Conservation (phyloP, 2,797 vertebrate species). For the Lepilemur septentrionalis region DNA sequence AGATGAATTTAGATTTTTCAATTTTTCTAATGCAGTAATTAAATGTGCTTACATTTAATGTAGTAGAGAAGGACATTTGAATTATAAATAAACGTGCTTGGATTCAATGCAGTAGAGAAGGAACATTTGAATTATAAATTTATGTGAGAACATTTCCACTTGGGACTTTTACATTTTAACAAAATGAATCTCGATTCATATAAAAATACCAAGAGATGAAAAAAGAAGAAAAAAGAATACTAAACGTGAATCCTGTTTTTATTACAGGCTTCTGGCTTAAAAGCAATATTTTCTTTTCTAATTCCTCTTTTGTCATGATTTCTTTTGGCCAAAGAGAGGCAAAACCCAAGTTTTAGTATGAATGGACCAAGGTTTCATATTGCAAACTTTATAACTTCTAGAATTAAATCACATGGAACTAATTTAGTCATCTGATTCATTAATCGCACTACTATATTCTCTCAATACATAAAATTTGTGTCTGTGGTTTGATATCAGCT, state of each 20-base stretch:
- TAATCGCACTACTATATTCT: not conserved
- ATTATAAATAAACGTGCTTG: conserved; percentile 14
- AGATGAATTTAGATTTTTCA: conserved; percentile 36
- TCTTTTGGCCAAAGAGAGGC: conserved; percentile 1
- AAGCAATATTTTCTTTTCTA: conserved; percentile 44
- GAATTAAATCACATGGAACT: not conserved
- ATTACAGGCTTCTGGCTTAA: conserved; percentile 23
- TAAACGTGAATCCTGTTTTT: conserved; percentile 39
- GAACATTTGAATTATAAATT: conserved; percentile 41
- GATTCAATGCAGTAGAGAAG: not conserved
- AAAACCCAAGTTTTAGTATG: not conserved
- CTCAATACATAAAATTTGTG: not conserved
- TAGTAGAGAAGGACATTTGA: conserved; percentile 10
- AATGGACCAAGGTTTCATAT: not conserved
- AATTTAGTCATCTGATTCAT: not conserved
- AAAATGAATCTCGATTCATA: conserved; percentile 53
- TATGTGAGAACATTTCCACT: conserved; percentile 40
- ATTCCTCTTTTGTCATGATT: not conserved
- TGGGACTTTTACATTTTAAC: conserved; percentile 16
- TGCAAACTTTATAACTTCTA: not conserved
- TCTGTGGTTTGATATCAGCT: conserved; percentile 26
- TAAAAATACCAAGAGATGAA: conserved; percentile 59
- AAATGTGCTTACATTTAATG: conserved; percentile 22
- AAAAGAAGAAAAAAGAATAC: not conserved
- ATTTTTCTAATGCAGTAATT: conserved; percentile 18